Evolutionary conservation across 1,140 invertebrate species (phyloP).

Genomic region (Holotrichia oblita): DNA sequence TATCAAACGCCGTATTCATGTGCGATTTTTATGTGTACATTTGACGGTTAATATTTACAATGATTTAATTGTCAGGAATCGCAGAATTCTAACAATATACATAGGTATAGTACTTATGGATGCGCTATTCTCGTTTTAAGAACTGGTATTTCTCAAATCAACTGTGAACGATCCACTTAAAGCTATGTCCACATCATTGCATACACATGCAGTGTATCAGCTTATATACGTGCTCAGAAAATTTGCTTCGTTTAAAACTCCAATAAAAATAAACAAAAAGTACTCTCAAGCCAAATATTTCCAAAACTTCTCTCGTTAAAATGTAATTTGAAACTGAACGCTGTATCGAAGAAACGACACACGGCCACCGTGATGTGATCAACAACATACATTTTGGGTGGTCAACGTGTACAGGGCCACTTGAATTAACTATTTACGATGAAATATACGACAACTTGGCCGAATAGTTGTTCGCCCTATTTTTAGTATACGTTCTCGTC

Average conservation of each 20-base stretch:
- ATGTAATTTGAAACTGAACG: not conserved
- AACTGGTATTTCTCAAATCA: not conserved
- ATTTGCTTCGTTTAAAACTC: not conserved
- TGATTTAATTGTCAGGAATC: too few species aligned
- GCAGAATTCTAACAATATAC: too few species aligned
- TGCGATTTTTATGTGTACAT: too few species aligned
- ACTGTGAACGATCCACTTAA: not conserved
- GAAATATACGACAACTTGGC: slow-evolving; percentile 4
- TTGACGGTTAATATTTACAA: too few species aligned
- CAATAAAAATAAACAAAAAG: not conserved
- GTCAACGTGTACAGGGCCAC: not conserved
- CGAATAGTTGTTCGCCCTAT: not conserved
- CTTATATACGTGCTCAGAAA: not conserved
- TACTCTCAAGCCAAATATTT: not conserved
- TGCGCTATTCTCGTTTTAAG: not conserved
- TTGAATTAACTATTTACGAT: slow-evolving; percentile 18
- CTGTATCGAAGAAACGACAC: not conserved
- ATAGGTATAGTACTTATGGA: too few species aligned
- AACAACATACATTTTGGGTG: slow-evolving; percentile 17
- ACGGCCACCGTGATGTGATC: not conserved
- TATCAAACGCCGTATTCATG: too few species aligned
- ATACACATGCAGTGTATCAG: not conserved
- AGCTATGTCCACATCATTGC: not conserved
- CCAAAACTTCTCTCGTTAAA: not conserved
- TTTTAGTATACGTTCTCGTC: not conserved